Evolutionary conservation across 1,140 invertebrate species (phyloP), one percentile per base, ranked within the genome.

Genomic region (Pentalonia nigronervosa): DNA sequence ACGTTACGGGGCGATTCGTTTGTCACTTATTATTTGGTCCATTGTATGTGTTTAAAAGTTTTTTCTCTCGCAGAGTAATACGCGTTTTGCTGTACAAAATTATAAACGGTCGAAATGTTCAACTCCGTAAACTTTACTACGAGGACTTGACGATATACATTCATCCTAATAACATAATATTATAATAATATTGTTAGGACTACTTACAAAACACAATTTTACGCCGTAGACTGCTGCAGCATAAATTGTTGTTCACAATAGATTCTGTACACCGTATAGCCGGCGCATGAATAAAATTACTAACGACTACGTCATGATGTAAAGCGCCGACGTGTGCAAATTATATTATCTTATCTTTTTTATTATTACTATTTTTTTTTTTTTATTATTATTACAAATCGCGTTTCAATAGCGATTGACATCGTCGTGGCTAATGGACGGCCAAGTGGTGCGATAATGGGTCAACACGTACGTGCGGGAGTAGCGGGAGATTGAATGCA

Each of bases 71-170:
- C 60, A 76, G n/a, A 76, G n/a, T 14, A 20, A 76, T 53, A 53
- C 17, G 17, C 60, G 60, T 76, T 76, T 76, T n/a, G n/a, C n/a
- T 7, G 60, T n/a, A 76, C n/a, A 6, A 76, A 76, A 76, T 76
- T 76, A 76, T 76, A 76, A 76, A 76, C 60, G 60, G 60, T 76
- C 60, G 60, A 76, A 76, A 76, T n/a, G 60, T 76, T 76, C 60
- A n/a, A 7, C 60, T 76, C 14, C n/a, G 30, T n/a, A 76, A 76
- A 76, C 60, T 76, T 76, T n/a, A n/a, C 25, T 30, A n/a, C 14
- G n/a, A 76, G 30, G 60, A 76, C n/a, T 30, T 14, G 60, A 76
- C 41, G 41, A 41, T 4, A 4, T 76, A n/a, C 60, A 76, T 76
- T 76, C n/a, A 76, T 76, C 14, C n/a, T 4, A 76, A 76, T 76